Evolutionary conservation across 64 coral and sea anemone genomes (phyloP).

Genomic region (Porites australiensis): DNA sequence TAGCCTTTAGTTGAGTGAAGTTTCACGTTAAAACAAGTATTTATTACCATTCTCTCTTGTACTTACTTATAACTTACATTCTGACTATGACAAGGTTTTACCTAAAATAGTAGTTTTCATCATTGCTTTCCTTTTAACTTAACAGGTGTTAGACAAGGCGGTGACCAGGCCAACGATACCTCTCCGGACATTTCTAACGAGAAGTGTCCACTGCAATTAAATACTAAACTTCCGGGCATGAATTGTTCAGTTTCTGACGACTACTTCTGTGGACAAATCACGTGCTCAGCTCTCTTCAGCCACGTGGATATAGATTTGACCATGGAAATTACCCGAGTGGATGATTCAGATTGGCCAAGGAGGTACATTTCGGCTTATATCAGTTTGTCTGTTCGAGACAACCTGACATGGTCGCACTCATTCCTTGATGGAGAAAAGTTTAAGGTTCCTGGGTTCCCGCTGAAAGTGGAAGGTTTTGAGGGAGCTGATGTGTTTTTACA

Average conservation of each 20-base stretch:
- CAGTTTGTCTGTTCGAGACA: background rate
- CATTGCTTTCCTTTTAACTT: background rate
- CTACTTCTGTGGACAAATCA: background rate
- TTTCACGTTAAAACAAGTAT: too few relatives aligned
- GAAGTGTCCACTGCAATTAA: background rate
- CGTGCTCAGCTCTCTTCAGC: constrained; percentile 11
- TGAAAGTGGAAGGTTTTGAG: background rate
- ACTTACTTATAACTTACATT: too few relatives aligned
- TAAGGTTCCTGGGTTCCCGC: background rate
- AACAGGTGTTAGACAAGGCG: background rate
- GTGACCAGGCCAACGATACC: background rate
- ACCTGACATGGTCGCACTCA: background rate
- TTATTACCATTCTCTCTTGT: too few relatives aligned
- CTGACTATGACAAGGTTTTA: too few relatives aligned
- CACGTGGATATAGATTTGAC: background rate
- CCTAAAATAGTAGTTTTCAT: too few relatives aligned
- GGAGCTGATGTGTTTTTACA: constrained; percentile 2
- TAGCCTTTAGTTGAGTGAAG: too few relatives aligned
- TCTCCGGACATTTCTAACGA: too few relatives aligned
- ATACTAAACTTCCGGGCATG: background rate
- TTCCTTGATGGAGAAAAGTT: background rate
- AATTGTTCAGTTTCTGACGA: background rate
- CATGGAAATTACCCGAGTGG: background rate
- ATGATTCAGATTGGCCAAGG: background rate
- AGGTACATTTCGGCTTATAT: background rate